Base-by-base conservation (phyloP, 2,888 invertebrate species). In the Odontothrips loti region DNA sequence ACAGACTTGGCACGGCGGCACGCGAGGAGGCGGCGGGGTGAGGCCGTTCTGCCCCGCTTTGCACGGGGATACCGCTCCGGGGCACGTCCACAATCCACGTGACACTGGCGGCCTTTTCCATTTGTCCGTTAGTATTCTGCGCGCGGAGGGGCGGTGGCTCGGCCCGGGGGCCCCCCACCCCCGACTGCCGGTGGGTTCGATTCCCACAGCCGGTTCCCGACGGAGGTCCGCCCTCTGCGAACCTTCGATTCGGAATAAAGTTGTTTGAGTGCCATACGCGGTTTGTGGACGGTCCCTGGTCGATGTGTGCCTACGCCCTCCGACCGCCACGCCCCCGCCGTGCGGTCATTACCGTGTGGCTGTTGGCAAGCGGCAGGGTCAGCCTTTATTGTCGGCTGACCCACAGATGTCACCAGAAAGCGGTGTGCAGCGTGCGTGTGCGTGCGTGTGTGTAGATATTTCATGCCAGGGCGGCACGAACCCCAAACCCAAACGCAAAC, bases 361-460 rank as follows among this genome's bases (percentile, higher is more conserved):
- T 12, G 58, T 43, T 6, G 34, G 34, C 34, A 6, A n/a, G 58
- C 20, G 58, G 58, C 58, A 58, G 68, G 68, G 68, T 75, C 68
- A 75, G 68, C 68, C 9, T 75, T 75, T 75, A 75, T 75, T 75
- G 68, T 27, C 23, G 3, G 27, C 68, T 75, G 68, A 75, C 68
- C 68, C 68, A 75, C 68, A 75, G 68, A 75, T 75, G 68, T 75
- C 68, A 75, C 58, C 58, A n/a, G 58, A 12, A 51, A 51, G 51
- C 51, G 3, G 10, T 20, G 51, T 20, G 20, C 34, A 51, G 51
- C 10, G 51, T 20, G 51, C 15, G 58, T 15, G 58, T 58, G 58
- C 15, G 15, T 58, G 58, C 20, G 58, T 20, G 51, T 17, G 51
- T 43, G 58, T 6, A 15, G 6, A 15, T 58, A 15, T 15, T 58